A percentile compares a stretch with the other conserved stretches of the same genome.
phyloP scores from a whole-genome alignment of 2,888 invertebrate genomes.

The Aspidiotus rigidus region DNA sequence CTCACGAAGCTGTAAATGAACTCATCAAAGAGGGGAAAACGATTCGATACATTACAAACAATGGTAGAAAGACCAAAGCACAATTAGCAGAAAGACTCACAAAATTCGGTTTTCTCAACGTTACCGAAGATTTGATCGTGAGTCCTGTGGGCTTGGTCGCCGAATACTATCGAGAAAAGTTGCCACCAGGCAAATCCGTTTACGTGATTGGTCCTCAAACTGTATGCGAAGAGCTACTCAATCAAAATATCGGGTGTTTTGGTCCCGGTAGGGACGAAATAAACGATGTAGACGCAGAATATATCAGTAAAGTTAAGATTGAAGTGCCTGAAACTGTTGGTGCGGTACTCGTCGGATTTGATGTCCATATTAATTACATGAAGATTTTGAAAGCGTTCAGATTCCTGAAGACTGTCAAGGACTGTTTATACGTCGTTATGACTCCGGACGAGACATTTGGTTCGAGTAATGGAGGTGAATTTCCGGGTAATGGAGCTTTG shows the following conservation, averaged over 20 bases:
- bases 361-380: slow-evolving; percentile 80
- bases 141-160: slow-evolving; percentile 51
- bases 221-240: slow-evolving; percentile 72
- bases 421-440: slow-evolving; percentile 79
- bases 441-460: slow-evolving; percentile 88
- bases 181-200: slow-evolving; percentile 65
- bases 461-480: slow-evolving; percentile 44
- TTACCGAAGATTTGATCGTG: slow-evolving; percentile 39
- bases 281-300: slow-evolving; percentile 43
- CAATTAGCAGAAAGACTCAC: slow-evolving; percentile 52
- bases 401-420: slow-evolving; percentile 64
- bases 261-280: slow-evolving; percentile 67
- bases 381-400: slow-evolving; percentile 87
- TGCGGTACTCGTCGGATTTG: slow-evolving; percentile 92
- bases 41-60: slow-evolving; percentile 59
- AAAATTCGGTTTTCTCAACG: slow-evolving; percentile 48
- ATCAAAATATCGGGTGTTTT: slow-evolving; percentile 62
- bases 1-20: slow-evolving; percentile 47
- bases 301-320: slow-evolving; percentile 43
- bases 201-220: slow-evolving; percentile 75
- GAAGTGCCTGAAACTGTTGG: slow-evolving; percentile 68
- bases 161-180: slow-evolving; percentile 64
- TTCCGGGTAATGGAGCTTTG: slow-evolving; percentile 77
- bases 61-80: slow-evolving; percentile 53
- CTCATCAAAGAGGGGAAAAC: slow-evolving; percentile 50